These are phyloP conservation scores for Thunnus thynnus DNA, from an alignment of 2,113 vertebrate genomes.

Conservation along the genomic window DNA sequence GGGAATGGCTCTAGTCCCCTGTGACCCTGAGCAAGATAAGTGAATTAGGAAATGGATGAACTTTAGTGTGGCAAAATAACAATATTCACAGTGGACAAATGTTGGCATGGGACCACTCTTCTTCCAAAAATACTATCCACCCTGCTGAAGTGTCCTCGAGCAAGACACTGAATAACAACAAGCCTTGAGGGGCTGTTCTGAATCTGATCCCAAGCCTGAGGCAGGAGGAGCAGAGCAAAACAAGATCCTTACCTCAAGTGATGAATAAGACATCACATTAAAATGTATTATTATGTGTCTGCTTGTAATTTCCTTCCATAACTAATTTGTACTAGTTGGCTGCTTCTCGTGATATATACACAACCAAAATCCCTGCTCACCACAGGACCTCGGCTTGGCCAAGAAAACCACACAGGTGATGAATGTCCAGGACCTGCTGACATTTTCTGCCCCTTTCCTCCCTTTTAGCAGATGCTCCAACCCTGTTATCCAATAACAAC, in stretches of 20 bases:
- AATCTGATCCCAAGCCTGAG: too few relatives aligned
- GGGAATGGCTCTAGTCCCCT: too few relatives aligned
- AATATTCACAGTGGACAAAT: too few relatives aligned
- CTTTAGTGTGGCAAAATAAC: too few relatives aligned
- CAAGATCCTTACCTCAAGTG: constrained; percentile 3
- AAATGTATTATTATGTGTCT: constrained; percentile 13
- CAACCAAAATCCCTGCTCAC: constrained; percentile 14
- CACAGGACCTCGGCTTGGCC: background rate
- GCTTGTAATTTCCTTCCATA: constrained; percentile 11
- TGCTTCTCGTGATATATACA: constrained; percentile 10
- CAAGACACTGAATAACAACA: too few relatives aligned
- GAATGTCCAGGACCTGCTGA: constrained; percentile 9
- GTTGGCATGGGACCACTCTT: too few relatives aligned
- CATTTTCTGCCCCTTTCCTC: constrained; percentile 3
- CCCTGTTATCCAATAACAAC: constrained; percentile 26
- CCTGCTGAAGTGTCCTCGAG: too few relatives aligned
- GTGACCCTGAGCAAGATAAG: too few relatives aligned
- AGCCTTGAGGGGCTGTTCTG: too few relatives aligned
- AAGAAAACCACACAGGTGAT: constrained; percentile 54
- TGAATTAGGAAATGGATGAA: too few relatives aligned
- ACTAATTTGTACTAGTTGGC: constrained; percentile 46
- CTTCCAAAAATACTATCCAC: too few relatives aligned
- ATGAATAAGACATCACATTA: constrained; percentile 6
- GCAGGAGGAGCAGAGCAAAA: constrained; percentile 13
- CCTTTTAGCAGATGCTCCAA: constrained; percentile 18